Evolutionary conservation across 2,113 vertebrate species (phyloP), one percentile per base, ranked within the genome.

Genomic region (Ciconia stormi): DNA sequence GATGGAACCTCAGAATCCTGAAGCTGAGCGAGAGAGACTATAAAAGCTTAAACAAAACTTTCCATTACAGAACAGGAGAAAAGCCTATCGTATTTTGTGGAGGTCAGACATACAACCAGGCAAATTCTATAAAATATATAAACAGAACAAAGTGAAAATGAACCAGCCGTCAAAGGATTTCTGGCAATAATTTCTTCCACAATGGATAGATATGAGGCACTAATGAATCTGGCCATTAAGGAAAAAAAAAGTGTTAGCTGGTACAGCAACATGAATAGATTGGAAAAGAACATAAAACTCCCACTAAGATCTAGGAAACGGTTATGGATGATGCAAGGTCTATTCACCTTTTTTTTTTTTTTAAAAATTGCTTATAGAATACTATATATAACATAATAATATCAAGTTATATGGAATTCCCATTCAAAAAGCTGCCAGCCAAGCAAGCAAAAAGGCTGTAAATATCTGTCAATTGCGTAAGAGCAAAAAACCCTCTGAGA

Each of bases 401-500:
- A 95, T 55, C 87, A 91, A 73, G 53, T 93, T 92, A 89, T 80
- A 94, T 85, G 87, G 70, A 94, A 95, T 70, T 95, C 89, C 73
- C 66, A 97, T 72, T 93, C 66, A 97, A 90, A 94, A 87, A 82
- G 66, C 65, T 91, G 91, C 56, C 83, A 95, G 82, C 82, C 82
- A 90, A 86, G 92, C 58, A 96, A 93, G 90, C 58, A 89, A 80
- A 87, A 93, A 82, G 49, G 69, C 52, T 87, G 87, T 94, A 97
- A 96, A 95, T 93, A 96, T 84, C 90, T 97, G 94, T 95, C 94
- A 87, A 72, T 69, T 93, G 92, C 4, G 25, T 96, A 95, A 95
- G 80, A 95, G 92, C 92, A 95, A 95, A 95, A 97, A 94, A 63
- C n/a, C 52, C 89, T 91, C 67, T 29, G 82, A 90, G 55, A 96